Evolutionary conservation across 2,113 vertebrate genomes (phyloP), one percentile per base, ranked within the genome.

Genomic region (Philantomba maxwellii): DNA sequence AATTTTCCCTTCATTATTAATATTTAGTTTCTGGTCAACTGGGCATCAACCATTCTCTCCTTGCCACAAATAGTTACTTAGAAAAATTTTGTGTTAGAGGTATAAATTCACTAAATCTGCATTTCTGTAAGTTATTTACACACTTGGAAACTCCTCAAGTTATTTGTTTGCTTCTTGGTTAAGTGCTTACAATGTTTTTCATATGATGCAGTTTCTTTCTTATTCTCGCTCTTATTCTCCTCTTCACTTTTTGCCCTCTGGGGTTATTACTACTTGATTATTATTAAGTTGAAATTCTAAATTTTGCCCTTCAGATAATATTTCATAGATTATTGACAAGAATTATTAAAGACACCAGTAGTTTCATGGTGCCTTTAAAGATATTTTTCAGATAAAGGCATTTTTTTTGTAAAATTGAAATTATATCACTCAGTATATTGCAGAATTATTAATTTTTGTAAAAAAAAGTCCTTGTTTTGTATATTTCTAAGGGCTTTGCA

Each of bases 271-370:
- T 64, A 77, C 45, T 90, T 94, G 53, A 70, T 75, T 92, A 62
- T 87, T 95, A 57, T 87, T 91, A 95, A 91, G 58, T 94, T 70
- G 75, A n/a, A 28, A 91, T 94, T 90, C 39, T 57, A 47, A 89
- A 58, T 28, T 55, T 95, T 93, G 92, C 87, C 23, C 45, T 94
- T 39, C 5, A 80, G 73, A 86, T 96, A 95, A 43, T 88, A 75
- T 84, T 87, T 92, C 45, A 81, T 16, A 83, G 58, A 73, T 95
- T 85, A 89, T 70, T 96, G 47, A 83, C 17, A 90, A 70, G 57
- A 55, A 80, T 85, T 86, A 36, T 49, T 93, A 91, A 90, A 45
- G 51, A 92, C 7, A 88, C 23, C 73, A 12, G 26, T 89, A 95
- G 51, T 16, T 90, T 95, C 14, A 6, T 89, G 10, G 10, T 87